Percentiles rank a stretch among this genome's conserved stretches.
Conservation (phyloP, 2,797 vertebrate genomes). For the Lithobates pipiens region DNA sequence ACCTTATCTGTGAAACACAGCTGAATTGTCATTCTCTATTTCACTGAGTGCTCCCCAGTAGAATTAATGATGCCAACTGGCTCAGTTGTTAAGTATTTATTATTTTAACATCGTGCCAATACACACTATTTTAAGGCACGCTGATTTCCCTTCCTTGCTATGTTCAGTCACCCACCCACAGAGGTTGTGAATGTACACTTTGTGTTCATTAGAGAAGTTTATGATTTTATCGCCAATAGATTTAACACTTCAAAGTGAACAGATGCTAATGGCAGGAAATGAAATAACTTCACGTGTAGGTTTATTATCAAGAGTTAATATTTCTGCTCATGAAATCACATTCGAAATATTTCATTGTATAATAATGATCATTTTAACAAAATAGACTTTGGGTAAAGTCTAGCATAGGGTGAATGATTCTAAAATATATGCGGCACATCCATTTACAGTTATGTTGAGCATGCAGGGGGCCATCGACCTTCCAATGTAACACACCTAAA, state of each 20-base stretch:
- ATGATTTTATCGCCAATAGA: background rate
- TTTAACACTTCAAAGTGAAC: slow-evolving; percentile 14
- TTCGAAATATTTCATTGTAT: background rate
- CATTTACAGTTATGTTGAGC: too few species aligned
- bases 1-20: slow-evolving; percentile 11
- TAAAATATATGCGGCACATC: too few species aligned
- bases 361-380: too few species aligned
- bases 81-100: slow-evolving; percentile 12
- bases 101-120: slow-evolving; percentile 6
- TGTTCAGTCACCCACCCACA: slow-evolving; percentile 8
- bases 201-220: background rate
- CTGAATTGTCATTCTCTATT: slow-evolving; percentile 11
- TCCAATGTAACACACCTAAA: too few species aligned
- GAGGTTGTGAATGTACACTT: background rate
- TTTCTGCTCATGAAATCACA: background rate
- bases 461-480: too few species aligned
- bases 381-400: too few species aligned
- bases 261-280: slow-evolving; percentile 16
- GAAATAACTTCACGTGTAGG: background rate
- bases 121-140: slow-evolving; percentile 3
- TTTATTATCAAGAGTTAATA: background rate
- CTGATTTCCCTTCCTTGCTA: background rate
- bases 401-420: too few species aligned
- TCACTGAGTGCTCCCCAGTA: background rate
- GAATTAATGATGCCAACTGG: slow-evolving; percentile 18